phyloP scores from a whole-genome alignment of 2,113 vertebrate genomes.

The Anser brachyrhynchus region DNA sequence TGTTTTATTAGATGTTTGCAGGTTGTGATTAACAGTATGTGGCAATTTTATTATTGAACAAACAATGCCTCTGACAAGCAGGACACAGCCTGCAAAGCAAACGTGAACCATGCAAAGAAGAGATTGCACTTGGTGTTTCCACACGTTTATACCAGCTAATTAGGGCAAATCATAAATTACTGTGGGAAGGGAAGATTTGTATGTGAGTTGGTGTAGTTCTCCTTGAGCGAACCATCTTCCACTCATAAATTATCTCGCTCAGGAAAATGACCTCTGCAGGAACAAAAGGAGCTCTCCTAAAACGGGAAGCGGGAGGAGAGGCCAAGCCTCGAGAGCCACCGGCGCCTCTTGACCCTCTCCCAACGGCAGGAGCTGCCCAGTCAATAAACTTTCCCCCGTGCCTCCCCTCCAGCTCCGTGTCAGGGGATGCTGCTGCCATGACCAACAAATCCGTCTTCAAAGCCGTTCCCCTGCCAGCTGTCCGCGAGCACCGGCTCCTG shows the following conservation, averaged over 20 bases:
- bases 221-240: neutral
- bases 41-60: neutral
- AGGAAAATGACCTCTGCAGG: neutral
- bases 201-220: neutral
- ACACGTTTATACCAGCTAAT: neutral
- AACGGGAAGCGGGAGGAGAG: neutral
- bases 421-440: neutral
- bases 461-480: neutral
- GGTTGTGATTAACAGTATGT: neutral
- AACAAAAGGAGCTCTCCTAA: neutral
- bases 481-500: neutral
- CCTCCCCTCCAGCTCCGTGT: rapidly evolving
- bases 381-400: neutral
- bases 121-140: neutral
- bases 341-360: neutral
- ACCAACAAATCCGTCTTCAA: neutral
- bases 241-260: neutral
- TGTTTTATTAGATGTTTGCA: neutral
- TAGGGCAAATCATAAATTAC: neutral
- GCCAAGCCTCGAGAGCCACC: neutral
- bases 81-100: neutral
- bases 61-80: neutral
- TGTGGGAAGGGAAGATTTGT: neutral
- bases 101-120: neutral
- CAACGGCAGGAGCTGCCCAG: neutral